Evolutionary conservation across 2,797 vertebrate species (phyloP).

Genomic region (Sebastes umbrosus): DNA sequence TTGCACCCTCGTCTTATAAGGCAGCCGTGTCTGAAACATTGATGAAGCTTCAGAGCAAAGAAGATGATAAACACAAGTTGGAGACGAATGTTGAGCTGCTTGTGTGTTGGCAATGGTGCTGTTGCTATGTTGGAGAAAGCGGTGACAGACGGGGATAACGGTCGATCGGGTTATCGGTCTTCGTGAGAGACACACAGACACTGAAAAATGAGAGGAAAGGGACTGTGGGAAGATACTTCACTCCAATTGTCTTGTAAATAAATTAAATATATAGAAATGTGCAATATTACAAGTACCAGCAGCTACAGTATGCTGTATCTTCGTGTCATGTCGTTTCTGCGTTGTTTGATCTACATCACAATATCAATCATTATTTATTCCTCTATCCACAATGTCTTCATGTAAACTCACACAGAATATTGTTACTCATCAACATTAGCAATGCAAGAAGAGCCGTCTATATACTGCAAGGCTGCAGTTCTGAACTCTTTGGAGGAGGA

Average conservation of each 20-base stretch:
- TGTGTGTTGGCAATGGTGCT: neutral
- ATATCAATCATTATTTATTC: neutral
- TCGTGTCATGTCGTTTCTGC: conserved; percentile 8
- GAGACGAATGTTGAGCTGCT: neutral
- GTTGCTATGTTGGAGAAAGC: conserved; percentile 46
- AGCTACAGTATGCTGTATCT: neutral
- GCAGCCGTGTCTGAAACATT: neutral
- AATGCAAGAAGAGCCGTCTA: conserved; percentile 40
- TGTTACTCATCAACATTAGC: conserved; percentile 57
- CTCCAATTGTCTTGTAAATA: neutral
- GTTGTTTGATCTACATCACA: neutral
- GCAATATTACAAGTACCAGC: neutral
- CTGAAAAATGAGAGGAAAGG: conserved; percentile 11
- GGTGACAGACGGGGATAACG: conserved; percentile 19
- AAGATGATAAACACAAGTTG: conserved; percentile 12
- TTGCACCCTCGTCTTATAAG: neutral
- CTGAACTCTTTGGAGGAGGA: conserved; percentile 37
- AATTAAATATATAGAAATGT: conserved; percentile 1
- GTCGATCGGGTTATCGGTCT: conserved; percentile 1
- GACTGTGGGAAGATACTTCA: neutral
- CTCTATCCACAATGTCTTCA: neutral
- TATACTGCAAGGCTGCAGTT: neutral
- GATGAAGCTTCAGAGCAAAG: conserved; percentile 1
- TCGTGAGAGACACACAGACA: neutral
- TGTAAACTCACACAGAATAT: conserved; percentile 20